Percentiles rank a stretch among this genome's conserved stretches.
Conservation (phyloP, 1,140 invertebrate species). For the Trachelipus rathkii region DNA sequence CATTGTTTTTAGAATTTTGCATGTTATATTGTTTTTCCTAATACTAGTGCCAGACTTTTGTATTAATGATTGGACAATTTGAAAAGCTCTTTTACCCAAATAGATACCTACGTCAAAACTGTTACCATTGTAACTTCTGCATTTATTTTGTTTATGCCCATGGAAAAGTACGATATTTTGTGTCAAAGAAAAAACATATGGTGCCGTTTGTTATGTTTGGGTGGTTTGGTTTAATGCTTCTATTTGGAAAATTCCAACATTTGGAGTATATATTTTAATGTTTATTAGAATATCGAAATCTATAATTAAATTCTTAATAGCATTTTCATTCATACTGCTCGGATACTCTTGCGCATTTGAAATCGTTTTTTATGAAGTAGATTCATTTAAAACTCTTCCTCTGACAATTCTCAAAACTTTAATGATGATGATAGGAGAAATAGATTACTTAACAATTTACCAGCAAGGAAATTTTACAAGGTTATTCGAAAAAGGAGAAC, state of each 20-base stretch:
- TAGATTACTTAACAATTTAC: conserved; percentile 39
- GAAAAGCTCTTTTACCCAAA: conserved; percentile 27
- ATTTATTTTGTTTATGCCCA: too few species aligned
- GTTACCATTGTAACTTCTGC: too few species aligned
- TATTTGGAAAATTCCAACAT: too few species aligned
- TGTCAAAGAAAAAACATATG: conserved; percentile 28
- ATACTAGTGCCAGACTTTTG: conserved; percentile 28
- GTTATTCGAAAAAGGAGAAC: background rate
- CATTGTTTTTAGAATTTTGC: conserved; percentile 28
- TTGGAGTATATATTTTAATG: conserved; percentile 34
- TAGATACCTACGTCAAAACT: too few species aligned
- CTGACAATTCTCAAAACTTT: conserved; percentile 38
- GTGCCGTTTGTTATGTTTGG: too few species aligned
- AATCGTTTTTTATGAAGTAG: conserved; percentile 41
- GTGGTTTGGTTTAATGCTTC: too few species aligned
- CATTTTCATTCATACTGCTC: conserved; percentile 46
- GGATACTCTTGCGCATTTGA: conserved; percentile 47
- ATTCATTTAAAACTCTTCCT: conserved; percentile 31
- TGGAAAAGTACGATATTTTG: too few species aligned
- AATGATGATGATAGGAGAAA: conserved; percentile 46
- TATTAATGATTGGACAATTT: conserved; percentile 39
- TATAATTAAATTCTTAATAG: conserved; percentile 46
- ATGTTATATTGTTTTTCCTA: conserved; percentile 26
- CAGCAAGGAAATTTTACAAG: conserved; percentile 19
- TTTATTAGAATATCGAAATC: conserved; percentile 45